phyloP scores from a whole-genome alignment of 35 echinoderm and acorn worm species.

The Chiridota heheva region DNA sequence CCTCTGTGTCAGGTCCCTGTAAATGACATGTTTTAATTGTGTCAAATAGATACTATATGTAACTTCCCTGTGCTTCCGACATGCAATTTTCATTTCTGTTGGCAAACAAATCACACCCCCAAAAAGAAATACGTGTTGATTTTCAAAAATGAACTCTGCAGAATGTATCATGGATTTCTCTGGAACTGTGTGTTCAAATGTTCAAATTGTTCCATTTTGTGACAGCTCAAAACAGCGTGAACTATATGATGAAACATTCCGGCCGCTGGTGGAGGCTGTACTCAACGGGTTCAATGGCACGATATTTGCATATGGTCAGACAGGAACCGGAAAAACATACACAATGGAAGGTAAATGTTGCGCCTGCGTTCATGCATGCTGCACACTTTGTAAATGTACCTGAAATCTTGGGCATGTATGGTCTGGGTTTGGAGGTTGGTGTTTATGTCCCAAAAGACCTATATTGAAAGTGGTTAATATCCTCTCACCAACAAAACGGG shows the following conservation, averaged over 20 bases:
- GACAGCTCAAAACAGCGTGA: slow-evolving; percentile 88
- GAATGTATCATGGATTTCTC: neutral
- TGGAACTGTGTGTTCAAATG: neutral
- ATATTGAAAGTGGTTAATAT: too few species aligned
- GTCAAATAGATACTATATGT: too few species aligned
- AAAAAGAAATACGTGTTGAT: neutral
- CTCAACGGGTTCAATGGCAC: slow-evolving; percentile 96
- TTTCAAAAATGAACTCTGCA: neutral
- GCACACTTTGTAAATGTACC: too few species aligned
- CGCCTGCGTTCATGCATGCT: neutral
- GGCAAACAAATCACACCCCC: too few species aligned
- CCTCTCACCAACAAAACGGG: too few species aligned
- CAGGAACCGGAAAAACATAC: slow-evolving; percentile 93
- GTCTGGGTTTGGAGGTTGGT: too few species aligned
- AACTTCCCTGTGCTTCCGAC: too few species aligned
- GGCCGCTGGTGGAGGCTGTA: slow-evolving; percentile 87
- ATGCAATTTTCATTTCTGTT: too few species aligned
- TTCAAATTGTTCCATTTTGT: neutral
- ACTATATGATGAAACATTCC: slow-evolving; percentile 98
- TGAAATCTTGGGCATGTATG: too few species aligned
- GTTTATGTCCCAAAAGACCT: too few species aligned
- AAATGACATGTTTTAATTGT: too few species aligned
- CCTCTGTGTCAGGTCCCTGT: too few species aligned
- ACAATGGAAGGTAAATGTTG: slow-evolving; percentile 96
- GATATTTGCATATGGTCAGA: slow-evolving; percentile 98